A percentile compares a stretch with the other conserved stretches of the same genome.
Evolutionary conservation across 2,888 invertebrate genomes (phyloP).

Genomic region (Agrypnus murinus): DNA sequence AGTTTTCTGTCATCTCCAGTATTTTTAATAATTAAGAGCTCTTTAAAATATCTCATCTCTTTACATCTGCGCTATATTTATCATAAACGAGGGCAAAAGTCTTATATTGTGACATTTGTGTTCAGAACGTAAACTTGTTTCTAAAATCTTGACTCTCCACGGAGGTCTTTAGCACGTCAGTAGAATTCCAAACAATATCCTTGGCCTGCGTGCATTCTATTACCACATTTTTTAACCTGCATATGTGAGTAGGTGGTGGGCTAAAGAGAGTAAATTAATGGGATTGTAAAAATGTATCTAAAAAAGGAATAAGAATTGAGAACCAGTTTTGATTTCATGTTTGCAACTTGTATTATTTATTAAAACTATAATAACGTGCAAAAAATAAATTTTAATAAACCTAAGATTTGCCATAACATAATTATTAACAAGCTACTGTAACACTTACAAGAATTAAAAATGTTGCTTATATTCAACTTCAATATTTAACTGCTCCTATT

Average conservation of each 20-base stretch:
- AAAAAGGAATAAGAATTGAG: too few relatives aligned
- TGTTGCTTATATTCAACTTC: too few relatives aligned
- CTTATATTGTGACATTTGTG: slow-evolving; percentile 12
- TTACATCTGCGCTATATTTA: slow-evolving; percentile 26
- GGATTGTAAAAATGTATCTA: too few relatives aligned
- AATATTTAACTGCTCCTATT: too few relatives aligned
- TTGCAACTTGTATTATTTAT: too few relatives aligned
- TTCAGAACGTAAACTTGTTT: slow-evolving; percentile 10
- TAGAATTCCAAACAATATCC: slow-evolving; percentile 21
- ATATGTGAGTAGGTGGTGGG: neutral
- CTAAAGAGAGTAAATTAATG: too few relatives aligned
- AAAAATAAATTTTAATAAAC: too few relatives aligned
- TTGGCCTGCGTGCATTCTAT: slow-evolving; percentile 25
- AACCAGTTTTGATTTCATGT: too few relatives aligned
- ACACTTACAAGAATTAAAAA: too few relatives aligned
- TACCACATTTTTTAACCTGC: neutral
- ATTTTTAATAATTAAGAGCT: slow-evolving; percentile 31
- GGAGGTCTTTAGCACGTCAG: slow-evolving; percentile 29
- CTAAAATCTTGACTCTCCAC: neutral
- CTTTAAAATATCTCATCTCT: slow-evolving; percentile 20
- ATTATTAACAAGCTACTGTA: too few relatives aligned
- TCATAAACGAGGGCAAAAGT: slow-evolving; percentile 26
- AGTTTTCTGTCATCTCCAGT: slow-evolving; percentile 32
- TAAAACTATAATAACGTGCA: too few relatives aligned
- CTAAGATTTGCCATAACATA: too few relatives aligned